Evolutionary conservation across 1,140 invertebrate genomes (phyloP).

Genomic region (Grapholita molesta): DNA sequence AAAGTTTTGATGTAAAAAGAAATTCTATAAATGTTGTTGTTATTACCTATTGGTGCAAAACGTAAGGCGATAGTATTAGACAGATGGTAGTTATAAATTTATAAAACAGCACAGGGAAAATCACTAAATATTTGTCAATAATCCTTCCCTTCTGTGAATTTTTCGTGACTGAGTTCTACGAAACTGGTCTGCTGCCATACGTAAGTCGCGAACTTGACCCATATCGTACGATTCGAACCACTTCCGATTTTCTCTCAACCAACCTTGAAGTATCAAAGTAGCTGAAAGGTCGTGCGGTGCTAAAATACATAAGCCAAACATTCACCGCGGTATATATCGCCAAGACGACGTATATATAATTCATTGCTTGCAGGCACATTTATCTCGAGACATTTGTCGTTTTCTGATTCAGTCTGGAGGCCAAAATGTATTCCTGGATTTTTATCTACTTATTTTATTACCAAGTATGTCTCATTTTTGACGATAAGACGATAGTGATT

Average conservation of each 20-base stretch:
- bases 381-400: neutral
- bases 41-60: slow-evolving; percentile 3
- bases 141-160: neutral
- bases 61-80: neutral
- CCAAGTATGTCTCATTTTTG: neutral
- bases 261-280: slow-evolving; percentile 28
- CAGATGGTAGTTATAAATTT: neutral
- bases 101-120: too few species aligned
- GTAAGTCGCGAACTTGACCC: slow-evolving; percentile 30
- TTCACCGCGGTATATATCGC: slow-evolving; percentile 3
- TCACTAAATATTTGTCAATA: neutral
- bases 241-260: slow-evolving; percentile 33
- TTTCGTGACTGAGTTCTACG: neutral
- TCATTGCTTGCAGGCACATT: neutral
- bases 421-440: neutral
- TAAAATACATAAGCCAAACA: slow-evolving; percentile 4
- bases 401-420: slow-evolving; percentile 2
- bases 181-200: slow-evolving; percentile 21
- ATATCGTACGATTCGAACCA: slow-evolving; percentile 23
- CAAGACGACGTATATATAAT: neutral
- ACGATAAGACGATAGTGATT: neutral
- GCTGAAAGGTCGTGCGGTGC: slow-evolving; percentile 25
- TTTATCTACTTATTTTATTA: neutral
- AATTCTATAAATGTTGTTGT: neutral
- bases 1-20: too few species aligned